Evolutionary conservation across 2,888 invertebrate genomes (phyloP).

Genomic region (Cryptops parisi): DNA sequence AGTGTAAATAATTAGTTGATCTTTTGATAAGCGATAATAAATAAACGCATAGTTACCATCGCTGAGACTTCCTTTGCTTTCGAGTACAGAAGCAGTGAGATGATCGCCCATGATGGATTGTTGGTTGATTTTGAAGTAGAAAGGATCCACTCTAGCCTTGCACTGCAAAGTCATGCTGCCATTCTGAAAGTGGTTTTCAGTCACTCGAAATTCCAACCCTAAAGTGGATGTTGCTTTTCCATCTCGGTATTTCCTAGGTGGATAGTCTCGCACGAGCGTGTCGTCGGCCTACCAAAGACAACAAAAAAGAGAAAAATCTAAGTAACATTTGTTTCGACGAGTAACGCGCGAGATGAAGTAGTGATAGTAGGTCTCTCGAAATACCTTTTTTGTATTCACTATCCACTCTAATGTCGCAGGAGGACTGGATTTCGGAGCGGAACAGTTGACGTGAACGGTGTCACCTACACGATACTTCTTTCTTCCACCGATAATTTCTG

Average conservation of each 20-base stretch:
- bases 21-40: too few species aligned
- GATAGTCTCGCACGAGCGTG: not conserved
- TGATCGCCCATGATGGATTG: not conserved
- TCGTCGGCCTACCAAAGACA: not conserved
- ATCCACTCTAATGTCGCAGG: constrained; percentile 8
- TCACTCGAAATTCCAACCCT: not conserved
- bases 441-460: constrained; percentile 9
- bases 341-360: not conserved
- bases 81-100: not conserved
- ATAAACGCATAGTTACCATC: not conserved
- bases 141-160: not conserved
- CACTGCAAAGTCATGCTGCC: not conserved
- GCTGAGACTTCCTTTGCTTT: not conserved
- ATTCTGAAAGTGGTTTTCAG: not conserved
- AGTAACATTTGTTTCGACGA: too few species aligned
- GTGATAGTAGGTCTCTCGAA: not conserved
- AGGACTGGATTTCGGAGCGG: not conserved
- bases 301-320: not conserved
- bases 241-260: not conserved
- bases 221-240: not conserved
- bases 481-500: not conserved
- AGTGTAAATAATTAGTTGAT: too few species aligned
- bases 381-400: constrained; percentile 9
- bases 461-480: constrained; percentile 7
- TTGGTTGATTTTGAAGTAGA: not conserved